These are phyloP conservation scores for Mesitornis unicolor DNA, from an alignment of 2,113 vertebrate genomes.

Conservation along the genomic window DNA sequence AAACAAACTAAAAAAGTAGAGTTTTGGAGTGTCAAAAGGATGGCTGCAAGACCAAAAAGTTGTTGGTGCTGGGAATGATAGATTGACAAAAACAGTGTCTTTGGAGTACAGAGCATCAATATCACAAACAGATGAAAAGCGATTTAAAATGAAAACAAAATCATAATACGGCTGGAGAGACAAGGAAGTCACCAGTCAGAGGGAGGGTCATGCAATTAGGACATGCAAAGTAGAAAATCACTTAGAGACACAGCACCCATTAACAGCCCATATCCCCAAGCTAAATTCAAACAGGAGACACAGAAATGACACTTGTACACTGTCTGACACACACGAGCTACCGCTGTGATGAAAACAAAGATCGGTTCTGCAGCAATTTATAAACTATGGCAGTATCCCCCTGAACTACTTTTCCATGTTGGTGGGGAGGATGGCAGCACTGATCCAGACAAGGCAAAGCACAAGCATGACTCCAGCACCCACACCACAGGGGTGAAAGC, in stretches of 20 bases:
- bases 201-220: conserved; percentile 44
- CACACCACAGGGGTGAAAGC: background rate
- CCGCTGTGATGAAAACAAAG: background rate
- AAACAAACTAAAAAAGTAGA: background rate
- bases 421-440: background rate
- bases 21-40: background rate
- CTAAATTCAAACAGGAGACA: background rate
- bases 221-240: conserved; percentile 29
- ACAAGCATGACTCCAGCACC: background rate
- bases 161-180: background rate
- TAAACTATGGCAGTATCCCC: background rate
- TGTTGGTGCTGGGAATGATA: background rate
- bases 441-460: background rate
- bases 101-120: background rate
- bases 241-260: conserved; percentile 37
- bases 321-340: background rate
- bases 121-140: background rate
- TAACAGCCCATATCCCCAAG: conserved; percentile 2
- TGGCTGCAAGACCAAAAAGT: background rate
- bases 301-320: background rate
- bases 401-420: background rate
- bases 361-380: background rate
- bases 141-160: conserved; percentile 24
- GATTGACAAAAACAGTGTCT: background rate
- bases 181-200: background rate